Evolutionary conservation across 1,140 invertebrate species (phyloP).

Genomic region (Euwallacea fornicatus): DNA sequence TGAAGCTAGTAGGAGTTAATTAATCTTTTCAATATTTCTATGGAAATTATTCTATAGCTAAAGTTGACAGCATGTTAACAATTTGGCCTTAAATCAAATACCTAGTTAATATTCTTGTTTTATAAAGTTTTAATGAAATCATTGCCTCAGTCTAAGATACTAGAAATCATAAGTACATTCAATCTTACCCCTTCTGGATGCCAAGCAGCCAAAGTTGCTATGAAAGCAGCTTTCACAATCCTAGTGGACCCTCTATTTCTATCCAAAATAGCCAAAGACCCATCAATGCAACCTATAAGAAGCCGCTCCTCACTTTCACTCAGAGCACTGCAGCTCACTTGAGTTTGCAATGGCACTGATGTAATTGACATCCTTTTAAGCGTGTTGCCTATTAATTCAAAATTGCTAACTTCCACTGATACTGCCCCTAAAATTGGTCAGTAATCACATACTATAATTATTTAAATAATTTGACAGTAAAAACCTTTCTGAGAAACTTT

Average conservation of each 20-base stretch:
- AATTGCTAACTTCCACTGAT: slow-evolving; percentile 72
- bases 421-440: slow-evolving; percentile 63
- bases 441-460: background rate
- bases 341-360: slow-evolving; percentile 71
- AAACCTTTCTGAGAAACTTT: slow-evolving; percentile 68
- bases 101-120: too few relatives aligned
- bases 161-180: background rate
- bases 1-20: too few relatives aligned
- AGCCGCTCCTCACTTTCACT: slow-evolving; percentile 73
- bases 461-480: background rate
- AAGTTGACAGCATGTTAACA: too few relatives aligned
- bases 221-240: slow-evolving; percentile 66
- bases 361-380: slow-evolving; percentile 69
- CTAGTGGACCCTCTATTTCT: slow-evolving; percentile 64
- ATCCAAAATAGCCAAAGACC: slow-evolving; percentile 73
- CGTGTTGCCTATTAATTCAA: slow-evolving; percentile 69
- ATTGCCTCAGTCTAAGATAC: background rate
- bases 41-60: too few relatives aligned
- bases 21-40: too few relatives aligned
- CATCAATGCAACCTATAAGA: slow-evolving; percentile 75
- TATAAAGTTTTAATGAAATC: background rate
- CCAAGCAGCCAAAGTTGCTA: slow-evolving; percentile 72
- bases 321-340: slow-evolving; percentile 67
- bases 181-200: slow-evolving; percentile 63
- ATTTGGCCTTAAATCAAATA: too few relatives aligned